Evolutionary conservation across 2,888 invertebrate genomes (phyloP).

Genomic region (Eubasilissa splendida): DNA sequence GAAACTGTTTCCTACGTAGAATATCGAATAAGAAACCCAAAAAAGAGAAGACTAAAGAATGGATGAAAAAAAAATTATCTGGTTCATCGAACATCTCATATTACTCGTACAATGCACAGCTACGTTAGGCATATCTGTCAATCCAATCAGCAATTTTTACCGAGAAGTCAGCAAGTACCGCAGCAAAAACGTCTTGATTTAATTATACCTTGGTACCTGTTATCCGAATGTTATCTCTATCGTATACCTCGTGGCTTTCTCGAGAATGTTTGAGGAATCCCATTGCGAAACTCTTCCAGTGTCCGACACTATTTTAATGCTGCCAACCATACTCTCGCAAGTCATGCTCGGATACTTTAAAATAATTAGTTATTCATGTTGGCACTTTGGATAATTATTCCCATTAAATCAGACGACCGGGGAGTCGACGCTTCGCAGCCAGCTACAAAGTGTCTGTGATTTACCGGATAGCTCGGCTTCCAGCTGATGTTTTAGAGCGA

Average conservation of each 20-base stretch:
- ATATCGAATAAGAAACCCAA: no score
- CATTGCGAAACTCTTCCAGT: background rate
- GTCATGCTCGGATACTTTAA: background rate
- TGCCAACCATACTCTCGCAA: background rate
- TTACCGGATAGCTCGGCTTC: background rate
- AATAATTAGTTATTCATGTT: conserved; percentile 6
- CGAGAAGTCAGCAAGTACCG: no score
- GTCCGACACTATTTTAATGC: conserved; percentile 7
- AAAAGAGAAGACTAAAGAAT: no score
- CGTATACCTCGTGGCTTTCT: background rate
- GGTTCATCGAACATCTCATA: no score
- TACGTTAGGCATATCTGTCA: no score
- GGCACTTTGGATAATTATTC: background rate
- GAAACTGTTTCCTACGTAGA: no score
- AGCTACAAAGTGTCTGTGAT: background rate
- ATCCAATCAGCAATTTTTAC: no score
- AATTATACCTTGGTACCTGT: no score
- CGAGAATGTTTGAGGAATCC: background rate
- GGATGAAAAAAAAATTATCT: no score
- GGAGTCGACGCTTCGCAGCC: background rate
- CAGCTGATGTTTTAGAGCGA: background rate
- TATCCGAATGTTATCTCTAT: no score
- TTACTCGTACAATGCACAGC: no score
- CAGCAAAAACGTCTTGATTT: no score
- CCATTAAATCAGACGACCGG: background rate